Base-by-base conservation (phyloP, 2,797 vertebrate species). In the Geotrypetes seraphini region DNA sequence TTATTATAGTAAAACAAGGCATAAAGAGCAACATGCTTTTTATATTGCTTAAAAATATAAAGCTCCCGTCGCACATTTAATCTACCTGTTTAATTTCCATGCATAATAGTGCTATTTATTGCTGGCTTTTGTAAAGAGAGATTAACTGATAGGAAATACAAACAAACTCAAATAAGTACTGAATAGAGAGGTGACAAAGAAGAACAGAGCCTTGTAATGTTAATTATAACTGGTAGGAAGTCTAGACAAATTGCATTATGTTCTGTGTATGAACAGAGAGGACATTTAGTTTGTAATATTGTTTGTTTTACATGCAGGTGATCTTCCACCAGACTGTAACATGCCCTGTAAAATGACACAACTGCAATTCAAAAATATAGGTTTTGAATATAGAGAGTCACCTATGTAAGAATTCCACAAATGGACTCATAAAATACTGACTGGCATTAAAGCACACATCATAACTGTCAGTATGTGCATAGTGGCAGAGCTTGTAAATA, bases 91-190 rank as follows among this genome's bases (percentile, higher is more conserved):
- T 80, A 64, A 79, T 84, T 83, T 81, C 64, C 62, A 65, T 45
- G 41, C 40, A 64, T 74, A 81, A 78, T 73, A 69, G 61, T 44
- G 63, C 61, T 47, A 66, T 69, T 78, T 80, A 79, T 70, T 81
- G 71, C 77, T 79, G 73, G 70, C 63, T 53, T 73, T 77, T 79
- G 54, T 77, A 73, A 64, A 57, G 50, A 45, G 62, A 76, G 66
- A 79, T 80, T 76, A 78, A 63, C 50, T 60, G 84, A 83, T 83
- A 83, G 52, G 53, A 63, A 73, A 56, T 64, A 73, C 66, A 83
- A 84, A 83, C 70, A 79, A 68, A 64, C 33, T 16, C 67, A 77
- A 76, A 75, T 78, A 77, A 69, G 53, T 36, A 43, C 57, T 72
- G 71, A 82, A 81, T 75, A 70, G 67, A 74, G 53, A 79, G 68